Base-by-base conservation (phyloP, 2,888 invertebrate genomes). In the Lycophotia porphyrea region DNA sequence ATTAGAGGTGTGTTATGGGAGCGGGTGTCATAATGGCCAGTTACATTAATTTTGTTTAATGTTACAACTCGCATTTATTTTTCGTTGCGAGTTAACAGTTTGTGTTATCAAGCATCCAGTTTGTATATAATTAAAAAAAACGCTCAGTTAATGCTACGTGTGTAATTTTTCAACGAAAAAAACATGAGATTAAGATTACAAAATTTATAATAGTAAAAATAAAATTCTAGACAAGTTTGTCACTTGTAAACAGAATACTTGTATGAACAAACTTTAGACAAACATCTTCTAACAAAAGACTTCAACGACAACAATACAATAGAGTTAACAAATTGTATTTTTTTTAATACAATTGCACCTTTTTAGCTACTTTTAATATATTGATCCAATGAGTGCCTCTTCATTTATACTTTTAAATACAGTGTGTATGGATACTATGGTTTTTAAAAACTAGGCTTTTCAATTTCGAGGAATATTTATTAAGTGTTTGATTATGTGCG, bases 301-400 rank as follows among this genome's bases (percentile, higher is more conserved):
- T 83, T 83, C 85, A 85, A 85, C 85, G 85, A 83, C n/a, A n/a
- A n/a, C n/a, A 34, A 42, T 58, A n/a, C 34, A 71, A 44, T n/a
- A 18, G 24, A 13, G 21, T 49, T 42, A 18, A 42, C 18, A 52
- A 52, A 42, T 42, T 31, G 11, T 71, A 1, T 63, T 5, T 21
- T 34, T 36, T 8, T 24, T 18, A 76, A 36, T 36, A 42, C n/a
- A n/a, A n/a, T 34, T 7, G 5, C 1, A 31, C n/a, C n/a, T 39
- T 47, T 61, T 73, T 42, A 7, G 58, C 7, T 71, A 31, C 8
- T n/a, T 61, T 61, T 36, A 34, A 21, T 47, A n/a, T 21, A 61
- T 39, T 49, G 13, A 44, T 39, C 5, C 15, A 39, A 60, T 31
- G 5, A 24, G 34, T 63, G 7, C 36, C 36, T 36, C 39, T 63